A percentile compares a stretch with the other conserved stretches of the same genome.
phyloP scores from a whole-genome alignment of 2,888 invertebrate genomes.

The Abrostola triplasia region DNA sequence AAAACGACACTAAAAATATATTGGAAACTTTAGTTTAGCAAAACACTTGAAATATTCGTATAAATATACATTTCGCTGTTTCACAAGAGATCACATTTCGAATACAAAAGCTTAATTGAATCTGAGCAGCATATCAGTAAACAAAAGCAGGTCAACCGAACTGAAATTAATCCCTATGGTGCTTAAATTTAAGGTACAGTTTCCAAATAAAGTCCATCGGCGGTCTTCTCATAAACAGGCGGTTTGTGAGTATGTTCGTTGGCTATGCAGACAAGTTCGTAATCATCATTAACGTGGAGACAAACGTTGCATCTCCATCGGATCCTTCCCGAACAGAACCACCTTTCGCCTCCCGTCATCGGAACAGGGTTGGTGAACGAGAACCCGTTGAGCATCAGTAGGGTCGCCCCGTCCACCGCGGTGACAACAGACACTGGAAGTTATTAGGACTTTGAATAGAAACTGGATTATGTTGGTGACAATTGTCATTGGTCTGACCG shows the following conservation, averaged over 20 bases:
- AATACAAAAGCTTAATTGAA: conserved; percentile 1
- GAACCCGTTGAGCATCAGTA: conserved; percentile 82
- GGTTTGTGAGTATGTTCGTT: conserved; percentile 78
- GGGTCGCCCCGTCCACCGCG: conserved; percentile 80
- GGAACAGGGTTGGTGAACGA: conserved; percentile 82
- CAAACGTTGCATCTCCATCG: conserved; percentile 79
- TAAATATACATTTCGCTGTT: not conserved
- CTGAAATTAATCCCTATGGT: conserved; percentile 1
- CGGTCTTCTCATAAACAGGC: conserved; percentile 76
- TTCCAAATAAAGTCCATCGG: conserved; percentile 76
- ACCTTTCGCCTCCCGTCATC: conserved; percentile 79
- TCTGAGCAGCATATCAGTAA: not conserved
- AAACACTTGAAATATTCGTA: not conserved
- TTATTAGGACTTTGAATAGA: conserved; percentile 47
- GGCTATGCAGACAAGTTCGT: conserved; percentile 81
- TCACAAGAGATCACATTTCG: not conserved
- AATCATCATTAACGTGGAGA: conserved; percentile 83
- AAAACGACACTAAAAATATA: conserved; percentile 5
- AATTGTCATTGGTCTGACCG: no score
- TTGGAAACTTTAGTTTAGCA: not conserved
- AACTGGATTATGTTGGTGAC: not conserved
- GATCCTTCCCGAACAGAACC: conserved; percentile 81
- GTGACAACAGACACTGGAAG: conserved; percentile 84
- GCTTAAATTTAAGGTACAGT: conserved; percentile 39
- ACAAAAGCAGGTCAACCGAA: conserved; percentile 7